Percentiles rank a stretch among this genome's conserved stretches.
phyloP scores from a whole-genome alignment of 2,888 invertebrate genomes.

The Mesodorylaimus sp. region DNA sequence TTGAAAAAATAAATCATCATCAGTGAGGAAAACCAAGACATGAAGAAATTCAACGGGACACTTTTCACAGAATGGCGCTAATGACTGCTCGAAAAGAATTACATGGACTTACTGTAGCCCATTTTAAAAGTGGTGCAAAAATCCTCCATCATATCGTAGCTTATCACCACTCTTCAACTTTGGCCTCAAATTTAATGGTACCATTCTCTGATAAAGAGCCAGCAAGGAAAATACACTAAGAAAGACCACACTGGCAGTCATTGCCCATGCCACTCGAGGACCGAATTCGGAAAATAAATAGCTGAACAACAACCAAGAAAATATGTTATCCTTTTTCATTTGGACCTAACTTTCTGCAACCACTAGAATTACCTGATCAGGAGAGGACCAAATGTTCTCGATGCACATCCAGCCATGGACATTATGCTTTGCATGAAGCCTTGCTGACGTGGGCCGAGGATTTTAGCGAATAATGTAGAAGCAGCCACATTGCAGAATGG shows the following conservation, averaged over 20 bases:
- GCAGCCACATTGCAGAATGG: conserved; percentile 31
- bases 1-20: too few species aligned
- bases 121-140: neutral
- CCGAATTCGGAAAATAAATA: too few species aligned
- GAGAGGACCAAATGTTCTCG: conserved; percentile 1
- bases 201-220: neutral
- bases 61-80: too few species aligned
- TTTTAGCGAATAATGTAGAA: conserved; percentile 30
- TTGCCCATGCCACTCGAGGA: neutral
- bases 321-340: neutral
- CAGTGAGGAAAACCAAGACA: too few species aligned
- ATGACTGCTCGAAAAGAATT: too few species aligned
- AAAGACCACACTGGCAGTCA: neutral
- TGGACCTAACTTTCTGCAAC: neutral
- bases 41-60: too few species aligned
- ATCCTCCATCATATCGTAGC: neutral
- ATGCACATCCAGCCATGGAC: neutral
- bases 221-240: neutral
- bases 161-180: neutral
- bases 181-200: conserved; percentile 1
- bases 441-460: conserved; percentile 33
- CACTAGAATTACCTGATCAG: conserved; percentile 5
- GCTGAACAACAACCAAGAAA: neutral
- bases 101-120: too few species aligned
- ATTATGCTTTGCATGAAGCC: conserved; percentile 11